Evolutionary conservation across 2,888 invertebrate species (phyloP).

Genomic region (Mimas tiliae): DNA sequence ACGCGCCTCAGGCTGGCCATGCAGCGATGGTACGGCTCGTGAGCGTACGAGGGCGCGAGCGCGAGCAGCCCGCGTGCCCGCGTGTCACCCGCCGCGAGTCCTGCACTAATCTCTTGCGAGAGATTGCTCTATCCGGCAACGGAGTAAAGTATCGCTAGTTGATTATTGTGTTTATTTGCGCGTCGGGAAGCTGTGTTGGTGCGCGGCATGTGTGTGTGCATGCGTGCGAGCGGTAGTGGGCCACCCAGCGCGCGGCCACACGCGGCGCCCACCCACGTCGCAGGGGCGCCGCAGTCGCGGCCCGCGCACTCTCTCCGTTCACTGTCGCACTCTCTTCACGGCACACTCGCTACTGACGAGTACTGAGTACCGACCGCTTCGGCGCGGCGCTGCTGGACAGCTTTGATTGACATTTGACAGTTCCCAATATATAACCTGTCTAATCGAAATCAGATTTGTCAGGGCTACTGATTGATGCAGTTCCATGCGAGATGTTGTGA

Average conservation of each 20-base stretch:
- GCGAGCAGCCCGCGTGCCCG: slow-evolving; percentile 40
- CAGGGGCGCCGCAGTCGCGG: slow-evolving; percentile 71
- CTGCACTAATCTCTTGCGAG: slow-evolving; percentile 70
- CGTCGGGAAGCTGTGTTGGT: slow-evolving; percentile 69
- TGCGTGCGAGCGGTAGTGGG: slow-evolving; percentile 72
- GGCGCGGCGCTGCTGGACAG: slow-evolving; percentile 40
- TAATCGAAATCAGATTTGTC: slow-evolving; percentile 53
- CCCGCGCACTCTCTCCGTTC: slow-evolving; percentile 52
- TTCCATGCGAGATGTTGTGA: neutral
- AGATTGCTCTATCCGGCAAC: slow-evolving; percentile 83
- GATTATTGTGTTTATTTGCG: slow-evolving; percentile 84
- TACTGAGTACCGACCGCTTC: slow-evolving; percentile 29
- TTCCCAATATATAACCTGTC: slow-evolving; percentile 36
- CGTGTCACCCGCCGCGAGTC: slow-evolving; percentile 73
- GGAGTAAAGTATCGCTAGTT: slow-evolving; percentile 83
- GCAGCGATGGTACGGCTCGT: slow-evolving; percentile 5
- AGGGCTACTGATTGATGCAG: slow-evolving; percentile 36
- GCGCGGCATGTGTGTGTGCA: slow-evolving; percentile 57
- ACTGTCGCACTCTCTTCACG: slow-evolving; percentile 40
- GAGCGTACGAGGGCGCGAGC: neutral
- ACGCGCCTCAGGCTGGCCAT: slow-evolving; percentile 30
- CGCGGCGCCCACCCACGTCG: slow-evolving; percentile 82
- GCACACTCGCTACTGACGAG: slow-evolving; percentile 39
- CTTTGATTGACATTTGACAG: slow-evolving; percentile 70
- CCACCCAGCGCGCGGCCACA: slow-evolving; percentile 84